Evolutionary conservation across 2,797 vertebrate genomes (phyloP).

Genomic region (Lindbergichthys nudifrons): DNA sequence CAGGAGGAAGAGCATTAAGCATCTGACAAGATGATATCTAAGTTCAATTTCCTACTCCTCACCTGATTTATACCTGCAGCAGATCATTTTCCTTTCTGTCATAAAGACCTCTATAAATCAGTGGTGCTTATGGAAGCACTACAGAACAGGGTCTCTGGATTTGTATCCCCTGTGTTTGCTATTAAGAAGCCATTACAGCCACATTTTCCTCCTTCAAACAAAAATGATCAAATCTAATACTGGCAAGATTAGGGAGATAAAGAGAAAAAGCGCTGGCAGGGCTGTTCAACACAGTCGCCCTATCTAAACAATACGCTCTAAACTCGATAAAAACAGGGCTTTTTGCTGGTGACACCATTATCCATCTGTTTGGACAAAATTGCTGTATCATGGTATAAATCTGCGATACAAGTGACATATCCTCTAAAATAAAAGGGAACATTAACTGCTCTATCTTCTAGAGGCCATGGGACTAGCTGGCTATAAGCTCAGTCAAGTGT

Average conservation of each 20-base stretch:
- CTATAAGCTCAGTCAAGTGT: constrained; percentile 99
- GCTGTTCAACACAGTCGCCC: constrained; percentile 91
- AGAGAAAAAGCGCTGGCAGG: constrained; percentile 93
- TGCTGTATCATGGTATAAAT: constrained; percentile 99
- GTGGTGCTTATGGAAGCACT: constrained; percentile 98
- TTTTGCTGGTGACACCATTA: constrained; percentile 99
- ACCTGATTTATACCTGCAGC: constrained; percentile 99
- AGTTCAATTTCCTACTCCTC: constrained; percentile 99
- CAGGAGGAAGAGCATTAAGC: constrained; percentile 99
- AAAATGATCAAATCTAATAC: constrained; percentile 99
- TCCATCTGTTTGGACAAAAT: constrained; percentile 99
- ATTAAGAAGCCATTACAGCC: constrained; percentile 99
- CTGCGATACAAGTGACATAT: constrained; percentile 99
- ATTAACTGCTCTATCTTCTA: constrained; percentile 99
- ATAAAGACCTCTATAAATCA: constrained; percentile 99
- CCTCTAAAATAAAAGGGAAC: constrained; percentile 99
- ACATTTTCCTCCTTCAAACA: constrained; percentile 99
- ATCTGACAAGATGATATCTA: constrained; percentile 99
- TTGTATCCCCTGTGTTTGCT: constrained; percentile 97
- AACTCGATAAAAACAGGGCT: constrained; percentile 98
- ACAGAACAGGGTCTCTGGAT: constrained; percentile 92
- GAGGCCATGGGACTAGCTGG: constrained; percentile 99
- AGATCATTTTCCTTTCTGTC: constrained; percentile 99
- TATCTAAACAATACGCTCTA: constrained; percentile 98
- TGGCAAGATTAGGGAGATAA: constrained; percentile 99